Percentiles rank a stretch among this genome's conserved stretches.
phyloP scores from a whole-genome alignment of 2,888 invertebrate genomes.

The Heteromurus nitidus region DNA sequence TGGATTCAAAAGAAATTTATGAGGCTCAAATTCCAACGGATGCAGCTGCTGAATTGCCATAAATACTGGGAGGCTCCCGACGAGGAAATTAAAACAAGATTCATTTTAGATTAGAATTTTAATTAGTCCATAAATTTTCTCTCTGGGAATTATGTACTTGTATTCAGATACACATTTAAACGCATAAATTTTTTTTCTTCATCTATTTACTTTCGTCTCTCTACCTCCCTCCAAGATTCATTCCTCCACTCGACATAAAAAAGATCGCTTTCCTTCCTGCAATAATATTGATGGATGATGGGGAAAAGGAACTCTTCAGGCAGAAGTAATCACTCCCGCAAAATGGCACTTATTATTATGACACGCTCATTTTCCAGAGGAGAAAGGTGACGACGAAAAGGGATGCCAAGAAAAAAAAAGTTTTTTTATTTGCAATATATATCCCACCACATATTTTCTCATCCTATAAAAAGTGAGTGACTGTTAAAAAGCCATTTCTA shows the following conservation, averaged over 20 bases:
- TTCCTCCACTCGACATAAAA: no score
- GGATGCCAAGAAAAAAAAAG: not conserved
- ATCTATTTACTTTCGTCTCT: no score
- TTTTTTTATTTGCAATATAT: not conserved
- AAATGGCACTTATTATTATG: constrained; percentile 33
- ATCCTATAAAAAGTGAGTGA: no score
- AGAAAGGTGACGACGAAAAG: constrained; percentile 18
- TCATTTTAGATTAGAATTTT: constrained; percentile 68
- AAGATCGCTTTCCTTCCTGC: no score
- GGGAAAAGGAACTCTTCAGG: constrained; percentile 20
- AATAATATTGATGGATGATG: constrained; percentile 52
- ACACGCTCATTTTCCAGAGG: constrained; percentile 43
- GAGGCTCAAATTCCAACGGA: constrained; percentile 18
- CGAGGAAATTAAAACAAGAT: constrained; percentile 50
- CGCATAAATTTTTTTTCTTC: no score
- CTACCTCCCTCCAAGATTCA: no score
- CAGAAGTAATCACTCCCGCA: constrained; percentile 20
- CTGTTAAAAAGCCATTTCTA: constrained; percentile 17
- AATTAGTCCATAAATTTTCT: constrained; percentile 70
- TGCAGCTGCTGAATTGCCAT: constrained; percentile 40
- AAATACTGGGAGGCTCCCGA: constrained; percentile 6
- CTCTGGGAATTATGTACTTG: no score
- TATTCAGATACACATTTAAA: no score
- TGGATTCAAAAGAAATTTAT: no score
- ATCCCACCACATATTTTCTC: no score